These are phyloP conservation scores for Dasyprocta punctata DNA, from an alignment of 2,113 vertebrate species.

Conservation along the genomic window DNA sequence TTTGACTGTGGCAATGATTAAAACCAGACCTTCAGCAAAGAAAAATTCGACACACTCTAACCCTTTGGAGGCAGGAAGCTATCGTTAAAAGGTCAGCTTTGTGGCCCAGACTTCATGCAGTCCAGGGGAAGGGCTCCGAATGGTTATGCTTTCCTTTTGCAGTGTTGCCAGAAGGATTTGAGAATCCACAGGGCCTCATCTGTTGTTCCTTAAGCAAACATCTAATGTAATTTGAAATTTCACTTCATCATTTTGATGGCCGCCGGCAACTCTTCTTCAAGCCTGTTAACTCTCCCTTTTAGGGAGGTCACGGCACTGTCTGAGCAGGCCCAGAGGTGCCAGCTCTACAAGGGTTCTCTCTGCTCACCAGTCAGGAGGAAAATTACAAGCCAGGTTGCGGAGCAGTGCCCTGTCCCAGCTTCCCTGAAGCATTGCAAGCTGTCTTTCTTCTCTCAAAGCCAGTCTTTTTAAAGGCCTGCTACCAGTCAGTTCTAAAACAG, in stretches of 20 bases:
- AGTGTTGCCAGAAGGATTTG: constrained; percentile 80
- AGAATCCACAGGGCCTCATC: constrained; percentile 85
- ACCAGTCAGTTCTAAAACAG: background rate
- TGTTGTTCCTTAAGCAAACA: constrained; percentile 87
- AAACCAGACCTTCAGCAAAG: constrained; percentile 69
- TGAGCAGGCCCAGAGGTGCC: constrained; percentile 62
- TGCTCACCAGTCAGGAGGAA: constrained; percentile 10
- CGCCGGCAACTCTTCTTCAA: constrained; percentile 67
- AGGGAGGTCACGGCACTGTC: background rate
- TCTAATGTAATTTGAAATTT: constrained; percentile 87
- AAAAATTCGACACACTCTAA: constrained; percentile 71
- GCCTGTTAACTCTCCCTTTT: constrained; percentile 56
- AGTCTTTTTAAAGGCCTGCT: background rate
- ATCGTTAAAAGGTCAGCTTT: constrained; percentile 82
- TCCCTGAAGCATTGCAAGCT: background rate
- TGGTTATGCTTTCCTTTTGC: constrained; percentile 83
- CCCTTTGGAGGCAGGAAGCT: constrained; percentile 76
- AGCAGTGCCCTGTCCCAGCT: background rate
- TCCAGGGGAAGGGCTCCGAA: constrained; percentile 76
- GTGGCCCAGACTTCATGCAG: constrained; percentile 70
- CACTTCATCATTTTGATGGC: constrained; percentile 82
- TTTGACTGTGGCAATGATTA: constrained; percentile 59
- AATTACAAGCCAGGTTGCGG: background rate
- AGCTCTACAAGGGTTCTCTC: background rate
- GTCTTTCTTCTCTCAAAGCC: background rate